Evolutionary conservation across 2,888 invertebrate genomes (phyloP), one percentile per base, ranked within the genome.

Genomic region (Morpho deidamia): DNA sequence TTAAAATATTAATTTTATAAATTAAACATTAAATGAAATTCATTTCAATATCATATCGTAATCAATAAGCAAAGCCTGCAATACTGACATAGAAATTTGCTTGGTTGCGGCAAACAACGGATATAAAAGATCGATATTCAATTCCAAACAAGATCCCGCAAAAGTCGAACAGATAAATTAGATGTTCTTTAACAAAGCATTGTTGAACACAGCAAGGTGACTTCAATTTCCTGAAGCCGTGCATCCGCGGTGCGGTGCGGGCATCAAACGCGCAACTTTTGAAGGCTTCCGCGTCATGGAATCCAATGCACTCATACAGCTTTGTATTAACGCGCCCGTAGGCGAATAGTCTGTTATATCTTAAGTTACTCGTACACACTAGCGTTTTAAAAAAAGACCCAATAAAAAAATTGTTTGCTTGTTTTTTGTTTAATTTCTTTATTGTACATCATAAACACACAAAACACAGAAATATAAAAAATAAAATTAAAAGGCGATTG

Each of bases 111-210:
- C 44, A 41, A 33, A 38, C 51, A 49, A 43, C 55, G 52, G 55
- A 55, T 58, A 58, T 58, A 51, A 52, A 63, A 62, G 62, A 64
- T 87, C 86, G 79, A 87, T 86, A 86, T 83, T 86, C 82, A 85
- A 86, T 87, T 87, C 83, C 81, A 82, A 84, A 77, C 71, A 69
- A 69, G 71, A 74, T 74, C 65, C 76, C 78, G 71, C 64, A 73
- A 79, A 83, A 83, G 72, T 78, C 68, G 68, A 67, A 68, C 73
- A 83, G 85, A 86, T 86, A 83, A 86, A 86, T 86, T 83, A 84
- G 80, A 86, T 79, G 81, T 86, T 86, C 85, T 85, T 87, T 85
- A 84, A 78, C 82, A 83, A 83, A 84, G 87, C 87, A 81, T 81
- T 83, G 85, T 84, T 84, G 74, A 73, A 70, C 69, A 70, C 65